Conservation (phyloP, 2,888 invertebrate species). For the Tetragonisca angustula region DNA sequence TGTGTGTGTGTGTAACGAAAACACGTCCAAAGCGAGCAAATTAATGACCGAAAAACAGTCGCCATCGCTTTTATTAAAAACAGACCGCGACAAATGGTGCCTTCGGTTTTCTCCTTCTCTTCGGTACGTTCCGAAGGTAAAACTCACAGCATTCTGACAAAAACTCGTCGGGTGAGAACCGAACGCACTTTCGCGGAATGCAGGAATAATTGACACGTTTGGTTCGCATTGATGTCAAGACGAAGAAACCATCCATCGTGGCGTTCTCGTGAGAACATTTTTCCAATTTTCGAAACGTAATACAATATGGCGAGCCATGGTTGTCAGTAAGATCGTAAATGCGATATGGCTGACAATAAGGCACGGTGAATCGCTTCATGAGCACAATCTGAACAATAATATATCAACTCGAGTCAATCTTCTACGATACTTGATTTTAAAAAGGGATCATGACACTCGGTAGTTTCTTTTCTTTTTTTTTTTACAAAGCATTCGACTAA, state of each 20-base stretch:
- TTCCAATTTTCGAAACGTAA: background rate
- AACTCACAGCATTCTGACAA: background rate
- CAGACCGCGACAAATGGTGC: background rate
- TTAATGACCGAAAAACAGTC: slow-evolving; percentile 14
- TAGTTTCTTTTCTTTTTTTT: background rate
- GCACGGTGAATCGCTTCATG: background rate
- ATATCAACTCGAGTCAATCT: background rate
- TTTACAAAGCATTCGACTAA: no score
- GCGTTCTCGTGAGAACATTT: background rate
- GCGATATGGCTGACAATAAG: background rate
- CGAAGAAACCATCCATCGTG: background rate
- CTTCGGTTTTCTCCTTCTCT: background rate
- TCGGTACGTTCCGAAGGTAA: background rate
- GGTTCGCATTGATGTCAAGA: background rate
- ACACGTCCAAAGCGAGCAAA: background rate
- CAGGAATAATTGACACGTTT: slow-evolving; percentile 11
- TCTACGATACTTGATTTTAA: background rate
- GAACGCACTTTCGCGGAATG: background rate
- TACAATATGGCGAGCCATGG: background rate
- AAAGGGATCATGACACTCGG: background rate
- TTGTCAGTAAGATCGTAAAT: background rate
- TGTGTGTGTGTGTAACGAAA: background rate
- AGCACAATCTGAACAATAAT: background rate
- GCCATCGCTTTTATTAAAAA: slow-evolving; percentile 1
- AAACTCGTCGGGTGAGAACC: background rate